phyloP scores from a whole-genome alignment of 2,888 invertebrate species.

The Habroteleia sp. region DNA sequence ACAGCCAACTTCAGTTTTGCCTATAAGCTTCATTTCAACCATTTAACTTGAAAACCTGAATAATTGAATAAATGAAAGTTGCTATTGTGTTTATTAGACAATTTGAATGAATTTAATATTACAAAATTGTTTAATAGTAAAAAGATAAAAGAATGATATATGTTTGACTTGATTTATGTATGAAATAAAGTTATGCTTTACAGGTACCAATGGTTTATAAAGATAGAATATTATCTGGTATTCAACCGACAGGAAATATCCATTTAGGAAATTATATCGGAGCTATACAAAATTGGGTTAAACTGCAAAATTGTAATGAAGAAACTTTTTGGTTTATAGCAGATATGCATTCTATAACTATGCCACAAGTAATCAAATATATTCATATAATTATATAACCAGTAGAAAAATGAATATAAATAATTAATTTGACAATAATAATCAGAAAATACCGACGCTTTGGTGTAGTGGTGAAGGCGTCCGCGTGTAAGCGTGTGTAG shows the following conservation, averaged over 20 bases:
- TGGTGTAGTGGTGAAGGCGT: too few species aligned
- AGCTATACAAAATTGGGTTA: slow-evolving; percentile 92
- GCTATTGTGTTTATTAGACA: too few species aligned
- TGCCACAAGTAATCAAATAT: slow-evolving; percentile 89
- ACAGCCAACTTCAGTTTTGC: too few species aligned
- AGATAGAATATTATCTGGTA: slow-evolving; percentile 91
- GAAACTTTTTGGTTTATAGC: slow-evolving; percentile 91
- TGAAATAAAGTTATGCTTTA: background rate
- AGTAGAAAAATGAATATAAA: too few species aligned
- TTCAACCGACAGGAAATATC: slow-evolving; percentile 96
- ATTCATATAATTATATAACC: too few species aligned
- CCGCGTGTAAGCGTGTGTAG: too few species aligned
- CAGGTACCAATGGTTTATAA: slow-evolving; percentile 79
- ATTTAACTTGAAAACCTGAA: too few species aligned
- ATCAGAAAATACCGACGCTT: too few species aligned
- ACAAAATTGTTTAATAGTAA: background rate
- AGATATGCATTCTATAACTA: slow-evolving; percentile 95
- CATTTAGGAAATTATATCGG: slow-evolving; percentile 99
- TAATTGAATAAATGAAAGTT: too few species aligned
- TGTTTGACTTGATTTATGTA: background rate
- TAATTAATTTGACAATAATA: background rate
- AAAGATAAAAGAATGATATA: too few species aligned
- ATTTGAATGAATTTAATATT: too few species aligned
- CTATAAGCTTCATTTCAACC: too few species aligned
- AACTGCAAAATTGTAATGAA: slow-evolving; percentile 87